Evolutionary conservation across 2,797 vertebrate species (phyloP), one percentile per base, ranked within the genome.

Genomic region (Leucoraja ocellata): DNA sequence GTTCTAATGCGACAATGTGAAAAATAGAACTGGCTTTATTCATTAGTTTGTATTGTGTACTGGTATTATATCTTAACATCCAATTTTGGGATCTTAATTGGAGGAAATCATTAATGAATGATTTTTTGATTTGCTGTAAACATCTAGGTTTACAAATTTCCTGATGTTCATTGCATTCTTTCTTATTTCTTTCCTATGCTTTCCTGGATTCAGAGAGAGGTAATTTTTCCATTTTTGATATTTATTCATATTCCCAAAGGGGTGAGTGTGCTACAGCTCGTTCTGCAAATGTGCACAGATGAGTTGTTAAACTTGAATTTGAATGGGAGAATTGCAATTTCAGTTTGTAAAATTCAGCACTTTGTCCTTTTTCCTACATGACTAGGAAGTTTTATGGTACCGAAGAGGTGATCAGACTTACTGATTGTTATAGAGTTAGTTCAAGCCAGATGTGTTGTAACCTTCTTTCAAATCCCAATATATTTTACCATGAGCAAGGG

Each of bases 161-260:
- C 90, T 76, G 4, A 94, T 94, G 90, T 95, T 97, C 96, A 97
- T 95, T 83, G 95, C 94, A 92, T 86, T 96, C 94, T 96, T 95
- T 97, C 95, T 96, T 94, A 95, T 96, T 95, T 97, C 71, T 96
- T 96, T 95, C 96, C 96, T 95, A 95, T 95, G 97, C 97, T 96
- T 96, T 93, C 96, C 94, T n/a, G 97, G 97, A 97, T 94, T 95
- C 97, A 97, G 97, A 96, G 97, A 97, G 96, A 97, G 97, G 97
- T 97, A 97, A 97, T 95, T 93, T 0, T 76, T 94, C 36, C 93
- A 84, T 0, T 94, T 95, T 95, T 93, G 74, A 13, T 46, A 28
- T 28, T 74, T 74, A 25, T 16, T 92, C 1, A n/a, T 54, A 16
- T 28, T 92, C 14, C 61, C 28, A 88, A 18, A 11, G 18, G n/a